Conservation (phyloP, 1,140 invertebrate species). For the Steinernema khuongi region DNA sequence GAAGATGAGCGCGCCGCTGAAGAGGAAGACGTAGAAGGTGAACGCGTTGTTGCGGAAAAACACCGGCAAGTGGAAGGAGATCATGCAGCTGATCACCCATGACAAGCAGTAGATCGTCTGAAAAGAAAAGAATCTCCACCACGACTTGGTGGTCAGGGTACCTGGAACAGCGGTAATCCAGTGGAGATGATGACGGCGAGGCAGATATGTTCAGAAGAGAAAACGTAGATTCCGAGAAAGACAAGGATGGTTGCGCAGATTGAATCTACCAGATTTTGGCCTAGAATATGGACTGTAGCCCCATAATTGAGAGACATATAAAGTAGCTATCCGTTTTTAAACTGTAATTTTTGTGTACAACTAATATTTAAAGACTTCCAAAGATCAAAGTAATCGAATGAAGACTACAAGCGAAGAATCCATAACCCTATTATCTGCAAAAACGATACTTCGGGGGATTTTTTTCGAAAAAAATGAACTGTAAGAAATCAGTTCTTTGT, state of each 20-base stretch:
- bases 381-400: too few species aligned
- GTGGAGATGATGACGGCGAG: neutral
- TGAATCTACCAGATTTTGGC: slow-evolving; percentile 1
- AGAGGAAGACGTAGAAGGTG: slow-evolving; percentile 3
- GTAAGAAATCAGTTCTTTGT: too few species aligned
- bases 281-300: too few species aligned
- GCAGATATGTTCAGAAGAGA: neutral
- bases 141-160: neutral
- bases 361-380: too few species aligned
- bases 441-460: too few species aligned
- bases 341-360: too few species aligned
- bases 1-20: neutral
- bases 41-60: slow-evolving; percentile 9
- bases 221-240: neutral
- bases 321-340: too few species aligned
- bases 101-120: neutral
- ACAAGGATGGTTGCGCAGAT: neutral
- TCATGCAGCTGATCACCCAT: slow-evolving; percentile 8
- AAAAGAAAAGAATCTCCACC: neutral
- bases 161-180: neutral
- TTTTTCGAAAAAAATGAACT: too few species aligned
- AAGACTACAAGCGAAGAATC: too few species aligned
- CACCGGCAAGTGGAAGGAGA: slow-evolving; percentile 11
- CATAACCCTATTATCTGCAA: too few species aligned
- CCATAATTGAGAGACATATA: too few species aligned